These are phyloP conservation scores for Diachasmimorpha longicaudata DNA, from an alignment of 1,140 invertebrate species.

Conservation along the genomic window DNA sequence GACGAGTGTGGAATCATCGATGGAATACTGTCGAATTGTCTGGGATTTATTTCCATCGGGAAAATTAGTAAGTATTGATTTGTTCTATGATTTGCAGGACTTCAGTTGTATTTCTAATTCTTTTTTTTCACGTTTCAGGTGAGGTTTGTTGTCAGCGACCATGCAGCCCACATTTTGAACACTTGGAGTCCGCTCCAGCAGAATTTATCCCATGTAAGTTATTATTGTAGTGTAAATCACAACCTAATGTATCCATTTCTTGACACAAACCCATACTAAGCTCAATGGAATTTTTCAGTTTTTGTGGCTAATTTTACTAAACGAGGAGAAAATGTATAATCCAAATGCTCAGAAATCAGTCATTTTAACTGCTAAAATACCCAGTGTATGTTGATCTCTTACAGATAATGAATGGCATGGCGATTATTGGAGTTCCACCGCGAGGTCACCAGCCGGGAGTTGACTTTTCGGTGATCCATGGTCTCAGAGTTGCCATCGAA, in stretches of 20 bases:
- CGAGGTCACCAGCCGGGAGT: slow-evolving; percentile 61
- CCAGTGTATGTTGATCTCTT: too few species aligned
- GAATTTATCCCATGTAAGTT: slow-evolving; percentile 79
- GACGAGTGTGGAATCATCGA: slow-evolving; percentile 88
- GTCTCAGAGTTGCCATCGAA: slow-evolving; percentile 86
- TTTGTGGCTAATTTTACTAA: too few species aligned
- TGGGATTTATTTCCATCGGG: slow-evolving; percentile 93
- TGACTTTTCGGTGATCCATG: slow-evolving; percentile 81
- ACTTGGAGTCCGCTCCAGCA: slow-evolving; percentile 82
- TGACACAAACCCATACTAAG: too few species aligned
- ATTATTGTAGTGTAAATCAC: not conserved
- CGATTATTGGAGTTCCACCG: slow-evolving; percentile 73
- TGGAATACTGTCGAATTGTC: slow-evolving; percentile 95
- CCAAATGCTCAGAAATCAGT: too few species aligned
- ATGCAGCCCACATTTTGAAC: slow-evolving; percentile 79
- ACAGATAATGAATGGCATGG: slow-evolving; percentile 75
- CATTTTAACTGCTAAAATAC: too few species aligned
- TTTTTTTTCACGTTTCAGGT: slow-evolving; percentile 66
- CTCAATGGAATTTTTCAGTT: too few species aligned
- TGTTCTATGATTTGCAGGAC: not conserved
- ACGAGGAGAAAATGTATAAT: slow-evolving; percentile 16
- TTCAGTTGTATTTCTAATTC: not conserved
- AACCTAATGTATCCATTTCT: too few species aligned
- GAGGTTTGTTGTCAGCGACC: slow-evolving; percentile 84
- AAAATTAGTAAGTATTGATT: slow-evolving; percentile 73